A percentile compares a stretch with the other conserved stretches of the same genome.
These are phyloP conservation scores for Sebastes variabilis DNA, from an alignment of 2,797 vertebrate species.

Conservation along the genomic window DNA sequence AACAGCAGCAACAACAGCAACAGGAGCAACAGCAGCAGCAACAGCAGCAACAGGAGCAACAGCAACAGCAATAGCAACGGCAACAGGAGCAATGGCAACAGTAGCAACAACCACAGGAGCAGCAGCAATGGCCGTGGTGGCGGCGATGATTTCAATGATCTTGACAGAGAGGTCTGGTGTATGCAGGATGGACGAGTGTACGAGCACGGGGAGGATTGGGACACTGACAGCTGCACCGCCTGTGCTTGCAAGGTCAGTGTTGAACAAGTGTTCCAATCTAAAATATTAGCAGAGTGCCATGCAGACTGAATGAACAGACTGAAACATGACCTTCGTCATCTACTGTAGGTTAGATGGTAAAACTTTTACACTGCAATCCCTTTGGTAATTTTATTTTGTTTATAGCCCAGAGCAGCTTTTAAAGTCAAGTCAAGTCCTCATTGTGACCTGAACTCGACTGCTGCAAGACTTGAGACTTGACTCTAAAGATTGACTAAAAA, in stretches of 20 bases:
- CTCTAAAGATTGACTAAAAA: neutral
- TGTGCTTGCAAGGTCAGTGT: slow-evolving; percentile 90
- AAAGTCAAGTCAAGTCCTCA: neutral
- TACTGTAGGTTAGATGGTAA: neutral
- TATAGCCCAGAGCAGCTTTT: neutral
- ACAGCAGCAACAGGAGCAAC: rapidly evolving
- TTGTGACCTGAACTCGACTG: neutral
- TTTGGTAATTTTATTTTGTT: neutral
- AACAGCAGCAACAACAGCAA: too few species aligned
- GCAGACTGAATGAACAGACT: neutral
- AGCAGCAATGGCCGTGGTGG: too few species aligned
- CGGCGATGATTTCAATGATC: neutral
- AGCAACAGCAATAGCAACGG: rapidly evolving
- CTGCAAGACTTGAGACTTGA: neutral
- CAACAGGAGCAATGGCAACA: neutral
- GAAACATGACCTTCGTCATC: neutral
- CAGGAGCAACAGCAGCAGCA: neutral
- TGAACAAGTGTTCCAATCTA: slow-evolving; percentile 1
- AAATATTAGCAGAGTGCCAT: neutral
- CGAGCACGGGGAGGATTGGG: slow-evolving; percentile 91
- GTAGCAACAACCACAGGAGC: rapidly evolving
- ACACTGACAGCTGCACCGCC: slow-evolving; percentile 94
- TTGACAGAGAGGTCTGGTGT: slow-evolving; percentile 82
- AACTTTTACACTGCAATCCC: neutral
- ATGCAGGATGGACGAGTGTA: slow-evolving; percentile 94